phyloP scores from a whole-genome alignment of 2,113 vertebrate genomes.

The Phodopus roborovskii region DNA sequence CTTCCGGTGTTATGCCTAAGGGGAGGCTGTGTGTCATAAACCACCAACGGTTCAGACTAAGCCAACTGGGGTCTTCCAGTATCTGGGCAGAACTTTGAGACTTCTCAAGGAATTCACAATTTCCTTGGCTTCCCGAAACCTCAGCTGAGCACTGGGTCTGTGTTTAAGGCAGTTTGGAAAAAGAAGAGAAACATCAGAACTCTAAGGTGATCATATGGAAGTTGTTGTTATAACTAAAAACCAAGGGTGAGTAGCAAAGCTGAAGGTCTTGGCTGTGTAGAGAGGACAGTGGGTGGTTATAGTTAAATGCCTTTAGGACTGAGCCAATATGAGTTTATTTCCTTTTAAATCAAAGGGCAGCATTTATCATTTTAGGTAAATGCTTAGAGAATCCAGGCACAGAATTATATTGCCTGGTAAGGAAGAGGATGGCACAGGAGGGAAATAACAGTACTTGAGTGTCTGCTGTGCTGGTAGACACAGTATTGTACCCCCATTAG shows the following conservation, averaged over 20 bases:
- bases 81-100: constrained; percentile 34
- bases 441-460: background rate
- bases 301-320: constrained; percentile 37
- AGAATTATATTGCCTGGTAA: constrained; percentile 8
- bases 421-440: background rate
- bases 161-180: constrained; percentile 29
- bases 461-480: background rate
- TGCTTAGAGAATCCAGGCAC: background rate
- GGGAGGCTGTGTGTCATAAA: constrained; percentile 69
- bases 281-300: background rate
- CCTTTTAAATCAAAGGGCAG: constrained; percentile 37
- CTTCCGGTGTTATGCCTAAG: constrained; percentile 55
- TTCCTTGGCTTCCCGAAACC: constrained; percentile 49
- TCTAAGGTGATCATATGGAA: background rate
- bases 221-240: constrained; percentile 28
- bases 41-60: constrained; percentile 62
- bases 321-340: constrained; percentile 20
- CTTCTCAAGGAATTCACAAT: constrained; percentile 36
- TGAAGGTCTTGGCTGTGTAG: constrained; percentile 20
- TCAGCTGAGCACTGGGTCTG: background rate
- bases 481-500: background rate
- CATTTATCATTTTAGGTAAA: constrained; percentile 30
- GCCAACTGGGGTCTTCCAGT: constrained; percentile 60
- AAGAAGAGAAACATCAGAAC: constrained; percentile 9
- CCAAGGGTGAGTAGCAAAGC: constrained; percentile 13